Conservation (phyloP, 1,140 invertebrate genomes). For the Cherax quadricarinatus region DNA sequence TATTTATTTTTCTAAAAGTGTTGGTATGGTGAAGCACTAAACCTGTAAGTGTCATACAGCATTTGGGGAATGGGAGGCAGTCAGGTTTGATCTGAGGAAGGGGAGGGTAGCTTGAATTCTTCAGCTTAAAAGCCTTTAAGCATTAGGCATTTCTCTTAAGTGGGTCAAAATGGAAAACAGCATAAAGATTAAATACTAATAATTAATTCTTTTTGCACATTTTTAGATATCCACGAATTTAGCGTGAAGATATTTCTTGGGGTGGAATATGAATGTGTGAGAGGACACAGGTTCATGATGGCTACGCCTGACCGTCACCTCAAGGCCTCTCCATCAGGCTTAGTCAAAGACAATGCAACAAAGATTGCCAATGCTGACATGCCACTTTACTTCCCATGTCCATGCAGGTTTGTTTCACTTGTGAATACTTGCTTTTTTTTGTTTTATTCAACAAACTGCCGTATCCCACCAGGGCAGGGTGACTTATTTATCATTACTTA, state of each 20-base stretch:
- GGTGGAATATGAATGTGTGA: conserved; percentile 96
- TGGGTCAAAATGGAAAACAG: no score
- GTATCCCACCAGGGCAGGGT: neutral
- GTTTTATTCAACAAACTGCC: neutral
- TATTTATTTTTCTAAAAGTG: no score
- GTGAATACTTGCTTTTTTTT: neutral
- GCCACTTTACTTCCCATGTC: conserved; percentile 93
- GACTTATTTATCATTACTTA: neutral
- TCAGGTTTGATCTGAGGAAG: no score
- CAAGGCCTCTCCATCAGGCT: conserved; percentile 85
- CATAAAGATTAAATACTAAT: no score
- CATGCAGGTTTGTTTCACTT: conserved; percentile 81
- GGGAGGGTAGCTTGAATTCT: no score
- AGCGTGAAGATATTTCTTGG: conserved; percentile 97
- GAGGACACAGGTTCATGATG: conserved; percentile 97
- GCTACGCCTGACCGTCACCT: conserved; percentile 91
- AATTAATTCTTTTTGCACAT: no score
- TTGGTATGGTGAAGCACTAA: no score
- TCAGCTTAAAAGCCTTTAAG: no score
- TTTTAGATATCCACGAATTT: conserved; percentile 80
- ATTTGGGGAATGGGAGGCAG: no score
- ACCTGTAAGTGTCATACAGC: no score
- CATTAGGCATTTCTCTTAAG: no score
- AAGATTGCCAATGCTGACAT: conserved; percentile 91
- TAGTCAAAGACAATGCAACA: conserved; percentile 90